Base-by-base conservation (phyloP, 2,797 vertebrate genomes). In the Rhincodon typus region DNA sequence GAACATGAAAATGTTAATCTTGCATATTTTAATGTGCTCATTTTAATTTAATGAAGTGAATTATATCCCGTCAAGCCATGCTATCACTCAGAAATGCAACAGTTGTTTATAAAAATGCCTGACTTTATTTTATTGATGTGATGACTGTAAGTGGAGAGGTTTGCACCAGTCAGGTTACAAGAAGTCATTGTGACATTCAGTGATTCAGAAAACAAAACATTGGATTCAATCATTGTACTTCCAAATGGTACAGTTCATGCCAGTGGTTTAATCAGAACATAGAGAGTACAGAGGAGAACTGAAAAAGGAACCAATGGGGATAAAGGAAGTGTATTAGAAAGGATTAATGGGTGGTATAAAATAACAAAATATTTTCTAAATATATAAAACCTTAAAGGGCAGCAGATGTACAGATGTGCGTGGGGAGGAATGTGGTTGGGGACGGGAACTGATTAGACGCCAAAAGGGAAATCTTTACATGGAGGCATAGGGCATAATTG, bases 171-270 rank as follows among this genome's bases (percentile, higher is more conserved):
- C 50, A 27, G 25, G 86, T 88, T 88, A 50, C 46, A 50, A 21
- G 42, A 88, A 88, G 50, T 88, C 50, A 53, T 84, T 84, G 82
- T 84, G 82, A 84, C 82, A 84, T 88, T 57, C 84, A 87, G 86
- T 88, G 50, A 88, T 57, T 88, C 25, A 30, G 86, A 88, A 23
- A 88, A 15, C 10, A 57, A 88, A 88, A 88, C 7, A 27, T 30
- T 88, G 86, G 86, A 88, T 88, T 53, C 23, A 34, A 53, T 88
- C 4, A 57, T 88, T 27, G 86, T 88, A 4, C 10, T 53, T 88
- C 27, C 82, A 84, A 46, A 84, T 21, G 2, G 46, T 57, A 88
- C 23, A 30, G 23, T 88, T 84, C 42, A 12, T 88, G 25, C 12
- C 23, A 30, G 82, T 84, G 82, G 38, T 21, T 88, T 88, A 12